A percentile compares a stretch with the other conserved stretches of the same genome.
These are phyloP conservation scores for Antigone vipio DNA, from an alignment of 2,113 vertebrate species.

Conservation along the genomic window DNA sequence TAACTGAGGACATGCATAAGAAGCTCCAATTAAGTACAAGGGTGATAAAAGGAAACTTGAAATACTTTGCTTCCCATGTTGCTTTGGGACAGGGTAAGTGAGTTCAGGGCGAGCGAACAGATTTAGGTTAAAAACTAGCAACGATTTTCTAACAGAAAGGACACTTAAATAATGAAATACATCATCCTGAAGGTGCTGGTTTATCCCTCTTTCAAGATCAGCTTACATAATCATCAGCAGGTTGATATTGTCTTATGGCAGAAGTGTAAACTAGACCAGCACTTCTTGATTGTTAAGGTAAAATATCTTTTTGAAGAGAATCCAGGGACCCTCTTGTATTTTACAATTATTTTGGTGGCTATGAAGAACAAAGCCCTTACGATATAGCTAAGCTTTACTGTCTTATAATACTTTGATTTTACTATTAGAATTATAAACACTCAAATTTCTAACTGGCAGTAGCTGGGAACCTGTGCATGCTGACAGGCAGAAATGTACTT, in stretches of 20 bases:
- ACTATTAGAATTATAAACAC: neutral
- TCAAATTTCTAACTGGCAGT: neutral
- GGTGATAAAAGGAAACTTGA: neutral
- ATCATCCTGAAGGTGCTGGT: neutral
- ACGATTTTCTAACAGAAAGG: neutral
- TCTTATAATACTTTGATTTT: neutral
- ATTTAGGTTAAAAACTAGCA: neutral
- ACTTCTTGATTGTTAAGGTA: neutral
- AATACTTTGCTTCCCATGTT: neutral
- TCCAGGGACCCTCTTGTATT: neutral
- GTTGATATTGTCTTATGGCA: neutral
- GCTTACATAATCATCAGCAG: neutral
- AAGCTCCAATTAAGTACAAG: neutral
- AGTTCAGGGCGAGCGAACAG: neutral
- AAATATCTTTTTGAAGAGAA: neutral
- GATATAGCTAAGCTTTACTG: neutral
- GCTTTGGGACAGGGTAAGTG: neutral
- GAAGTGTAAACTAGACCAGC: neutral
- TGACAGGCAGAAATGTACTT: neutral
- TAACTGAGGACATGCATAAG: neutral
- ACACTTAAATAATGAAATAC: neutral
- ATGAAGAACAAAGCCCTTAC: neutral
- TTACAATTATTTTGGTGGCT: neutral
- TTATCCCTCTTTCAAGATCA: neutral
- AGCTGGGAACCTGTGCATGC: neutral